A percentile compares a stretch with the other conserved stretches of the same genome.
Conservation (phyloP, 2,888 invertebrate genomes). For the Ypsolopha scabrella region DNA sequence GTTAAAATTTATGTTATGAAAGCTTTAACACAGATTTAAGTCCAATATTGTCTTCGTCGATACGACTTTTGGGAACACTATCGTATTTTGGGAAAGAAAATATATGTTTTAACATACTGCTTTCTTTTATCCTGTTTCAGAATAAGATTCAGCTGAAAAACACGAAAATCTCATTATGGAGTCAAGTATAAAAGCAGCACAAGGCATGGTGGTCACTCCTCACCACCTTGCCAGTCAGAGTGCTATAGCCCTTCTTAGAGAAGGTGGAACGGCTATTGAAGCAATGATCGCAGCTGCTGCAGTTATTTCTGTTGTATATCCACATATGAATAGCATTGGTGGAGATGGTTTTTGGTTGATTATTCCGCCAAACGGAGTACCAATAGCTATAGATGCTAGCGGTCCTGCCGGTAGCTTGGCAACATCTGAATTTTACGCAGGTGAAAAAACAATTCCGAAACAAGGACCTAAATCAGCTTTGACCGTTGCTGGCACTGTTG, state of each 20-base stretch:
- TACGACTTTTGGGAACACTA: too few species aligned
- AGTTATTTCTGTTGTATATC: slow-evolving; percentile 50
- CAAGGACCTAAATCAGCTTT: slow-evolving; percentile 43
- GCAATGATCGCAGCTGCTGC: slow-evolving; percentile 56
- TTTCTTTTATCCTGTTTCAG: slow-evolving; percentile 16
- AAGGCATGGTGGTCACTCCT: slow-evolving; percentile 55
- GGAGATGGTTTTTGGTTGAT: slow-evolving; percentile 60
- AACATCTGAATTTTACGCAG: slow-evolving; percentile 31
- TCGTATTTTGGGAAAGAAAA: too few species aligned
- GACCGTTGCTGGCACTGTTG: slow-evolving; percentile 53
- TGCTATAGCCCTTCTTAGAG: slow-evolving; percentile 40
- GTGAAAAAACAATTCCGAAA: slow-evolving; percentile 31
- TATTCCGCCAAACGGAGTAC: slow-evolving; percentile 44
- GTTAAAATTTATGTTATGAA: slow-evolving; percentile 39
- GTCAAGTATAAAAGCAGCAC: slow-evolving; percentile 31
- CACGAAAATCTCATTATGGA: slow-evolving; percentile 17
- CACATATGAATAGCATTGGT: slow-evolving; percentile 56
- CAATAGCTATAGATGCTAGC: slow-evolving; percentile 50
- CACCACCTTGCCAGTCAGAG: slow-evolving; percentile 55
- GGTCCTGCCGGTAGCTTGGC: slow-evolving; percentile 49
- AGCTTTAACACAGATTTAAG: slow-evolving; percentile 8
- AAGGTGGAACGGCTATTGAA: slow-evolving; percentile 57
- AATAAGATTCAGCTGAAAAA: background rate
- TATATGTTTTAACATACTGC: too few species aligned
- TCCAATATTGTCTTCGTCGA: background rate